These are phyloP conservation scores for Strigamia crassipes DNA, from an alignment of 2,888 invertebrate genomes.

Conservation along the genomic window DNA sequence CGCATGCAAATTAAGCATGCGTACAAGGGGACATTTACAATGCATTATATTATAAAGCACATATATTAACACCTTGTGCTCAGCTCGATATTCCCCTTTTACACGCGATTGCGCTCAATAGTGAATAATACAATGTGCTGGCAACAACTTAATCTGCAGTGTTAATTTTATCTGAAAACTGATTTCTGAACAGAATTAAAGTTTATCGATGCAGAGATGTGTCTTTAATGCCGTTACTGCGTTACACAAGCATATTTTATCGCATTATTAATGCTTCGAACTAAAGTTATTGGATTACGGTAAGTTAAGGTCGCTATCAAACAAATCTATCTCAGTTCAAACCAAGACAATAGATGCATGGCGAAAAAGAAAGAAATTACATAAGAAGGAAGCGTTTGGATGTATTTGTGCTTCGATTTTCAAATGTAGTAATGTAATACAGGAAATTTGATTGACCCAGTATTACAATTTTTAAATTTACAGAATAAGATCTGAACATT, in stretches of 20 bases:
- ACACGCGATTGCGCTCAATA: not conserved
- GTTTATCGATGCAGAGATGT: not conserved
- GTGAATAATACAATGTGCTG: not conserved
- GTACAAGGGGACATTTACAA: constrained; percentile 2
- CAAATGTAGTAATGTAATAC: too few relatives aligned
- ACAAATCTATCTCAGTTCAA: too few relatives aligned
- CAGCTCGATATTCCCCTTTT: constrained; percentile 15
- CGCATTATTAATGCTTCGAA: constrained; percentile 4
- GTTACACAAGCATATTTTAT: not conserved
- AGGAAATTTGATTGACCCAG: too few relatives aligned
- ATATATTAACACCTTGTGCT: constrained; percentile 24
- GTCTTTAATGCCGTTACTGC: not conserved
- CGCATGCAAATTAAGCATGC: constrained; percentile 21
- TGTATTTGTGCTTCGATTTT: too few relatives aligned
- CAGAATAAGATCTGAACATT: too few relatives aligned
- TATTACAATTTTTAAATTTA: too few relatives aligned
- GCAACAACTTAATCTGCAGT: constrained; percentile 7
- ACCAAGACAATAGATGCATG: too few relatives aligned
- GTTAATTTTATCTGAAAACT: not conserved
- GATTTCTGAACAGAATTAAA: constrained; percentile 10
- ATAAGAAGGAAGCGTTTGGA: too few relatives aligned
- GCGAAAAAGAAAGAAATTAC: too few relatives aligned
- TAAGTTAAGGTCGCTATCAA: too few relatives aligned
- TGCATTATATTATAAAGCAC: not conserved
- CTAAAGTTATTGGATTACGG: too few relatives aligned